Conservation (phyloP, 2,888 invertebrate species). For the Lepetodrilus schrolli region DNA sequence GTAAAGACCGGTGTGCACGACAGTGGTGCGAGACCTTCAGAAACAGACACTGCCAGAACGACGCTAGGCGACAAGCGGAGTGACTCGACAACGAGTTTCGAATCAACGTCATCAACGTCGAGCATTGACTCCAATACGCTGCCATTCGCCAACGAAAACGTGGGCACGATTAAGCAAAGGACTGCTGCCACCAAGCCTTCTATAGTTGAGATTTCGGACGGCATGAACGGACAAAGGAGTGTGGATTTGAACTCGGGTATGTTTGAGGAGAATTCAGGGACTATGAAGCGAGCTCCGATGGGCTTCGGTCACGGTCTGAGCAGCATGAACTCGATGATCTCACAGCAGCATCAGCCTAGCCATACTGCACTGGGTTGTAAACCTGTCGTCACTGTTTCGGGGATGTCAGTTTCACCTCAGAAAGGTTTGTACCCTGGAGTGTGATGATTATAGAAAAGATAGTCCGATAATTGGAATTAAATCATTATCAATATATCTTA, state of each 20-base stretch:
- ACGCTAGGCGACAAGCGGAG: slow-evolving; percentile 38
- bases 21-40: slow-evolving; percentile 17
- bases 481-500: too few species aligned
- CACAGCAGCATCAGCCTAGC: slow-evolving; percentile 33
- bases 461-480: too few species aligned
- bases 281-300: slow-evolving; percentile 44
- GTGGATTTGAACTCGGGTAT: slow-evolving; percentile 44
- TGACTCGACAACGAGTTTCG: slow-evolving; percentile 50
- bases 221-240: slow-evolving; percentile 39
- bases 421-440: too few species aligned
- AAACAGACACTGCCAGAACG: not conserved
- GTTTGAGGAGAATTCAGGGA: slow-evolving; percentile 46
- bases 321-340: slow-evolving; percentile 31
- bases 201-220: slow-evolving; percentile 59
- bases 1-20: slow-evolving; percentile 5
- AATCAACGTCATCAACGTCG: slow-evolving; percentile 77
- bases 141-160: slow-evolving; percentile 98
- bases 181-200: slow-evolving; percentile 65
- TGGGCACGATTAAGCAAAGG: slow-evolving; percentile 96
- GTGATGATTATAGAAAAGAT: too few species aligned
- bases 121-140: slow-evolving; percentile 91
- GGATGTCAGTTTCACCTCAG: slow-evolving; percentile 20
- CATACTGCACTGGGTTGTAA: not conserved
- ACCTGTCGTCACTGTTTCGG: slow-evolving; percentile 16
- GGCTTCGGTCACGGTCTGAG: slow-evolving; percentile 27